phyloP scores from a whole-genome alignment of 1,140 invertebrate species.

The Dendrolimus kikuchii region DNA sequence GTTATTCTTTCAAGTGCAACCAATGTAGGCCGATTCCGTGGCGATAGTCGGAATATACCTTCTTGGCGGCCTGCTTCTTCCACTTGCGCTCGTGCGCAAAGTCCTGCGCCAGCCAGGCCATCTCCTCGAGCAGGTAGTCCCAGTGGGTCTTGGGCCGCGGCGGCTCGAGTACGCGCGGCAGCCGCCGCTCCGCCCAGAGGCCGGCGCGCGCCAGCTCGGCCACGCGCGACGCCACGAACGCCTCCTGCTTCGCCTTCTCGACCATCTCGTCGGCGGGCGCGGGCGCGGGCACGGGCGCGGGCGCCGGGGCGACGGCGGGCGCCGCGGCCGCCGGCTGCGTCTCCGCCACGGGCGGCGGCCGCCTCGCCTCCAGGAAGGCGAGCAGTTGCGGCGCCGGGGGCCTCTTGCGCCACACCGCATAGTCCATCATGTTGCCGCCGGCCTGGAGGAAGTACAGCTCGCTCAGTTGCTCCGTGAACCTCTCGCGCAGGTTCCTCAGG shows the following conservation, averaged over 20 bases:
- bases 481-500: slow-evolving; percentile 42
- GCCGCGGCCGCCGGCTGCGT: slow-evolving; percentile 58
- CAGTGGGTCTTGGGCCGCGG: slow-evolving; percentile 94
- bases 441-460: slow-evolving; percentile 90
- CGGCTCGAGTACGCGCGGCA: slow-evolving; percentile 95
- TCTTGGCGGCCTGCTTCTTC: slow-evolving; percentile 96
- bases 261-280: slow-evolving; percentile 56
- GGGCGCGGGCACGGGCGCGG: slow-evolving; percentile 57
- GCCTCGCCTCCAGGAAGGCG: slow-evolving; percentile 82
- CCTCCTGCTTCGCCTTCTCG: slow-evolving; percentile 86
- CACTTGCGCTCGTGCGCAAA: slow-evolving; percentile 98
- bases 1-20: too few relatives aligned
- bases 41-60: slow-evolving; percentile 71
- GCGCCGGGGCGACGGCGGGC: slow-evolving; percentile 72
- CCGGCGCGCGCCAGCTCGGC: slow-evolving; percentile 91
- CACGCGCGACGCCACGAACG: slow-evolving; percentile 93
- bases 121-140: slow-evolving; percentile 99
- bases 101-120: slow-evolving; percentile 98
- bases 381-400: slow-evolving; percentile 81
- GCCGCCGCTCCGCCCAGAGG: slow-evolving; percentile 91
- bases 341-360: slow-evolving; percentile 71
- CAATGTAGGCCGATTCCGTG: not conserved
- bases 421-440: slow-evolving; percentile 91
- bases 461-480: slow-evolving; percentile 84
- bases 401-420: slow-evolving; percentile 85